These are phyloP conservation scores for Pampusana beccarii DNA, from an alignment of 2,113 vertebrate species.

Conservation along the genomic window DNA sequence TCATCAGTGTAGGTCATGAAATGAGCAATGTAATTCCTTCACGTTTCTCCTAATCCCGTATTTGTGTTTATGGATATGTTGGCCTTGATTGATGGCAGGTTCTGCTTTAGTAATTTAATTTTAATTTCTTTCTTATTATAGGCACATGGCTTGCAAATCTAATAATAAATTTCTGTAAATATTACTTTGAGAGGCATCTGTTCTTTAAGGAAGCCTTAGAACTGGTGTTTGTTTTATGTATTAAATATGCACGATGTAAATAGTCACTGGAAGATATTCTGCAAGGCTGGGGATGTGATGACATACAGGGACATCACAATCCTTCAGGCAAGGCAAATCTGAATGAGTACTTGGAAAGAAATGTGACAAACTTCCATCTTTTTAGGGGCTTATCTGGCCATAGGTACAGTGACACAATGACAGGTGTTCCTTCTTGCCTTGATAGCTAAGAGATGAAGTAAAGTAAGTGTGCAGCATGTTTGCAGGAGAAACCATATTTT, in stretches of 20 bases:
- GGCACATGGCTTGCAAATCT: not conserved
- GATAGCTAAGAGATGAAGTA: not conserved
- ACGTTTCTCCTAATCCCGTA: not conserved
- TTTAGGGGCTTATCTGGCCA: not conserved
- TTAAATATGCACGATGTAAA: not conserved
- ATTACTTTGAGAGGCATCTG: conserved; percentile 5
- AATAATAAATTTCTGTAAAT: conserved; percentile 32
- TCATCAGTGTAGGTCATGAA: not conserved
- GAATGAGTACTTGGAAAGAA: not conserved
- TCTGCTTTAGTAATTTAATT: conserved; percentile 17
- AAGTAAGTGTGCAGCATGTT: not conserved
- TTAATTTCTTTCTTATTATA: not conserved
- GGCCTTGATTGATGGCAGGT: not conserved
- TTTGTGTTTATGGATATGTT: not conserved
- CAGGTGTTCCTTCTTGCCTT: not conserved
- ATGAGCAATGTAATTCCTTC: not conserved
- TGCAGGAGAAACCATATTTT: not conserved
- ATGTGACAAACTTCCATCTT: not conserved
- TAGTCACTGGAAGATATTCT: not conserved
- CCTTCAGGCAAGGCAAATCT: not conserved
- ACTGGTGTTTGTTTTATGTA: not conserved
- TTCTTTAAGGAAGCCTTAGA: not conserved
- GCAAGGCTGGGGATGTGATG: not conserved
- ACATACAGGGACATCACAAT: not conserved
- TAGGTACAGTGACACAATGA: not conserved